Evolutionary conservation across 2,113 vertebrate genomes (phyloP), one percentile per base, ranked within the genome.

Genomic region (human): DNA sequence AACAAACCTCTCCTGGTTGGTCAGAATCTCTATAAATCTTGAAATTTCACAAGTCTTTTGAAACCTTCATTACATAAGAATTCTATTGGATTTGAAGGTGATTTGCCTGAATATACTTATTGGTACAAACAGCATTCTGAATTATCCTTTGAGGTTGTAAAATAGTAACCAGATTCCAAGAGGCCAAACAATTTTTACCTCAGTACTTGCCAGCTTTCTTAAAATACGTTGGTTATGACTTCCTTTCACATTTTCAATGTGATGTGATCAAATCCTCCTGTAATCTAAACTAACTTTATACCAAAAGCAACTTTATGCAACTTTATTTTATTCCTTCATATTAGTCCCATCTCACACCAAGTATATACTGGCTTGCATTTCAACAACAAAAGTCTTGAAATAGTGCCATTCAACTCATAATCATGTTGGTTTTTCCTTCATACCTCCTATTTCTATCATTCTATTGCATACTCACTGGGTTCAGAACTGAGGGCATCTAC

Each of bases 211-310:
- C 72, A 94, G 17, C 25, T 93, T 89, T 70, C 80, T 85, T 72
- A 52, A 94, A 97, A 96, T 81, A 97, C 90, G 79, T 52, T 92
- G 27, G 43, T 70, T 84, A 55, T 57, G 57, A 94, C n/a, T 84
- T 89, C 79, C 43, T 91, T 94, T 88, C 79, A 57, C 30, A 81
- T 84, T 87, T 95, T 86, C 79, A 86, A 38, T 84, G 59, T 97
- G 43, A 73, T 83, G 1, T 59, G 88, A 93, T 92, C 94, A 96
- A 96, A 92, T 12, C 78, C 50, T 48, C 57, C 61, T 83, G 17
- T 52, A 92, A 94, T 92, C 45, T 75, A 92, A 96, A 72, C n/a
- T 78, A 97, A 94, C 52, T 27, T 95, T 79, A 76, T 61, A 81
- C 38, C 68, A 93, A 92, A 96, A 94, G 14, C 70, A 96, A 92